Evolutionary conservation across 1,140 invertebrate species (phyloP), one percentile per base, ranked within the genome.

Genomic region (Zophobas atratus): DNA sequence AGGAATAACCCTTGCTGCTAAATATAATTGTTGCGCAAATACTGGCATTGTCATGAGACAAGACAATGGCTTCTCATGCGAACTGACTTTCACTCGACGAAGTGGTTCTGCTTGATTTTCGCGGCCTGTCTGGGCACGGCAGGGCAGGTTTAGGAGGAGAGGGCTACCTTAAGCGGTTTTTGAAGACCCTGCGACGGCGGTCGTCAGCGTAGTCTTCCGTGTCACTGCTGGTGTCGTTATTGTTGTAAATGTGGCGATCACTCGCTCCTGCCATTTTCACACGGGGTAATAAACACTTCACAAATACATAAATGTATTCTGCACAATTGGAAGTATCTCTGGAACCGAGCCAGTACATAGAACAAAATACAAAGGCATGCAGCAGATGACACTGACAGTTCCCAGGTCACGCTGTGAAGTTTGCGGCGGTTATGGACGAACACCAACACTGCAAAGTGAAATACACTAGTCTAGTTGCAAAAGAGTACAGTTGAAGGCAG

Each of bases 121-220:
- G 3, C 56, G 34, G 1, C 35, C 35, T 60, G 35, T 46, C 43
- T 46, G 6, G 43, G 3, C 3, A 48, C 6, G 34, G n/a, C 43
- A 4, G n/a, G 53, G 34, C 36, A 49, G 63, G 36, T 67, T 20
- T 38, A 36, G 6, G 39, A 41, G 5, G 34, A 78, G 46, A 53
- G 73, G 49, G 60, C n/a, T 83, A 91, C 91, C 91, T 91, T 80
- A 90, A 86, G 82, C 91, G 89, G 84, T 91, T 92, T 82, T 93
- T 92, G 72, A 90, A 91, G 71, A 92, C 89, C 79, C 91, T 88
- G 79, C 92, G 86, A 80, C 91, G 87, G 75, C 90, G 87, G 81
- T 92, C 90, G 80, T 92, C 92, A 78, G 91, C 89, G 82, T 91
- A 92, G 85, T 93, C 92, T 83, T 93, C 91, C n/a, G 91, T 92